Evolutionary conservation across 2,888 invertebrate genomes (phyloP), one percentile per base, ranked within the genome.

Genomic region (Cancer borealis): DNA sequence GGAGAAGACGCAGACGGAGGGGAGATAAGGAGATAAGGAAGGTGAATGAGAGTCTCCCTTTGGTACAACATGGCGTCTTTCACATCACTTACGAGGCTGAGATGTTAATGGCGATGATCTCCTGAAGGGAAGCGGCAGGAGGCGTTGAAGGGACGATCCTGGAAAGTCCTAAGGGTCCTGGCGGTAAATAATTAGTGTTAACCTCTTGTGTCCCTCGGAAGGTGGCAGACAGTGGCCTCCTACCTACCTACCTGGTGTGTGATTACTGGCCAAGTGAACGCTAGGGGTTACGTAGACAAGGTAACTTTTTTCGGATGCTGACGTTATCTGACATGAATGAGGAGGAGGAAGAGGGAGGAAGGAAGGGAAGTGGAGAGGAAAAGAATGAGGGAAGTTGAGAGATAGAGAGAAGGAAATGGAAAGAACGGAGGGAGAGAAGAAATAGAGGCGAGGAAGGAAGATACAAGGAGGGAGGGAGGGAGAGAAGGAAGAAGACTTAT

Each of bases 1-100:
- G 79, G 79, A 30, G 79, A 30, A 79, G 79, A 26, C 30, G 79
- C 79, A 30, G 79, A 79, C 79, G 79, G 30, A 79, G 79, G 66
- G 66, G 21, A 21, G 21, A 12, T 12, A 54, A 54, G 14, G 79
- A 79, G 79, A 79, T 79, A 79, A 26, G 30, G 30, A 10, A 66
- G 3, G 26, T 6, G 30, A 79, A 12, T 5, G 30, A 3, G 79
- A 26, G 79, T 79, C 79, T 14, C 30, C 6, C 12, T 10, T 21
- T 79, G 12, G 30, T 8, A 6, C 26, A 30, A 79, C 79, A 79
- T 30, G 79, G 30, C 79, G 79, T 14, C 79, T 79, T 26, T 79
- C 79, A 79, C 79, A 79, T 79, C 79, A 79, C 79, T 79, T 30
- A 79, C 12, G 12, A 8, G 8, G 30, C 30, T 79, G 79, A 79